phyloP scores from a whole-genome alignment of 2,113 vertebrate species.

The Deroptyus accipitrinus region DNA sequence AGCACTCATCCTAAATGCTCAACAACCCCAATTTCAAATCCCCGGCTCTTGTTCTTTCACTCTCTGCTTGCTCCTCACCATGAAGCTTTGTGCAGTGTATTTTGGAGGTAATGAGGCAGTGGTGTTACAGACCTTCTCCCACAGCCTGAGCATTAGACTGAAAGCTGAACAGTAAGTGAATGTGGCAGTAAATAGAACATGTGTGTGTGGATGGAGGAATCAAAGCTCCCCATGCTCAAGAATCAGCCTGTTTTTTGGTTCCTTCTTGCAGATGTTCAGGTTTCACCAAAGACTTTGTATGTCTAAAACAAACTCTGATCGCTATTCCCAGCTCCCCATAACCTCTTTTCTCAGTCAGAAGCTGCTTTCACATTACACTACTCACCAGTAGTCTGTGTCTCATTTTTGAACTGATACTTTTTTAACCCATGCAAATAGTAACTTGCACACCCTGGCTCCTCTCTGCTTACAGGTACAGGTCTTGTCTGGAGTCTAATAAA shows the following conservation, averaged over 20 bases:
- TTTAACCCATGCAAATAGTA: neutral
- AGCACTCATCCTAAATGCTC: neutral
- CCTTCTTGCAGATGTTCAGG: neutral
- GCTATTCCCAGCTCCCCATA: neutral
- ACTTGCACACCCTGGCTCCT: neutral
- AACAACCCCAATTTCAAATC: neutral
- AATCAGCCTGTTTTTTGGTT: neutral
- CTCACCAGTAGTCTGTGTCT: neutral
- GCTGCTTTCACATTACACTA: neutral
- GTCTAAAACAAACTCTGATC: neutral
- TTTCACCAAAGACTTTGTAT: neutral
- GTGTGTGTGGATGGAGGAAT: neutral
- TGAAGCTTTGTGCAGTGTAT: neutral
- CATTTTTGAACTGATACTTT: neutral
- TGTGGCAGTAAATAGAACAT: accelerated
- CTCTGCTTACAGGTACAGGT: neutral
- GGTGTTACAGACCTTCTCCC: neutral
- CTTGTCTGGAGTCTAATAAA: neutral
- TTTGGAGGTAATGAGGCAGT: neutral
- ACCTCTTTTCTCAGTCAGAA: neutral
- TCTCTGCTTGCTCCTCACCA: neutral
- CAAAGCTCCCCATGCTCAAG: neutral
- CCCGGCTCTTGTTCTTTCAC: neutral
- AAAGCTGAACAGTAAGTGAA: neutral
- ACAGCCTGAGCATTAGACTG: neutral